These are phyloP conservation scores for Myotis lucifugus DNA, from an alignment of 2,113 vertebrate species.

Conservation along the genomic window DNA sequence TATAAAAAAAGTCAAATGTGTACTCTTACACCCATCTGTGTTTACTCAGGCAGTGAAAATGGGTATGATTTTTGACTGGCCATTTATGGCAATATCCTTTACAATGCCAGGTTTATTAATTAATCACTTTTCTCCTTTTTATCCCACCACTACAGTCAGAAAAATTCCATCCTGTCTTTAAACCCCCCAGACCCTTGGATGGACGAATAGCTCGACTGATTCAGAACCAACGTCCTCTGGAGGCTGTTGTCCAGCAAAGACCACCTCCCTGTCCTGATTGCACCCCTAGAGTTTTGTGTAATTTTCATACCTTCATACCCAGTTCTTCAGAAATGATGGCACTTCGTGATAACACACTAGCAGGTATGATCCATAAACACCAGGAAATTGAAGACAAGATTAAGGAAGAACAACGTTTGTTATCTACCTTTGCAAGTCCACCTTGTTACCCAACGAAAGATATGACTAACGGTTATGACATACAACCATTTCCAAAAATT, in stretches of 20 bases:
- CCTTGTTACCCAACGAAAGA: slow-evolving; percentile 28
- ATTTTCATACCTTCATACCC: slow-evolving; percentile 43
- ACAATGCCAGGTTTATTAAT: neutral
- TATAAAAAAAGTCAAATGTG: neutral
- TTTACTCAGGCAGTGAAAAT: slow-evolving; percentile 35
- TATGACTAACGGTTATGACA: slow-evolving; percentile 10
- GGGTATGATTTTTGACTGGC: neutral
- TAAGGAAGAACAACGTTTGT: slow-evolving; percentile 36
- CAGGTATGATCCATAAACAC: neutral
- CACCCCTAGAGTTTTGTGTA: slow-evolving; percentile 52
- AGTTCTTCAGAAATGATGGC: slow-evolving; percentile 49
- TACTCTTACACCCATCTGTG: neutral
- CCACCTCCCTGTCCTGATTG: slow-evolving; percentile 54
- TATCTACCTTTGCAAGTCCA: slow-evolving; percentile 6
- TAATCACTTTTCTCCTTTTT: slow-evolving; percentile 30
- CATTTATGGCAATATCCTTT: slow-evolving; percentile 3
- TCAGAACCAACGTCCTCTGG: slow-evolving; percentile 56
- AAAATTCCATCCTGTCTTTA: slow-evolving; percentile 78
- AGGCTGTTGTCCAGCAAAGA: slow-evolving; percentile 49
- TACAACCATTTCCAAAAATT: slow-evolving; percentile 73
- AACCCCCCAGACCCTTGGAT: slow-evolving; percentile 80
- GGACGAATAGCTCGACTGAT: slow-evolving; percentile 73
- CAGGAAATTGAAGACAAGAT: slow-evolving; percentile 69
- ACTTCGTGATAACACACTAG: neutral
- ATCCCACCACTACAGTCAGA: slow-evolving; percentile 72